Percentiles rank a stretch among this genome's conserved stretches.
Evolutionary conservation across 2,113 vertebrate species (phyloP).

Genomic region (Ancistrus triradiatus): DNA sequence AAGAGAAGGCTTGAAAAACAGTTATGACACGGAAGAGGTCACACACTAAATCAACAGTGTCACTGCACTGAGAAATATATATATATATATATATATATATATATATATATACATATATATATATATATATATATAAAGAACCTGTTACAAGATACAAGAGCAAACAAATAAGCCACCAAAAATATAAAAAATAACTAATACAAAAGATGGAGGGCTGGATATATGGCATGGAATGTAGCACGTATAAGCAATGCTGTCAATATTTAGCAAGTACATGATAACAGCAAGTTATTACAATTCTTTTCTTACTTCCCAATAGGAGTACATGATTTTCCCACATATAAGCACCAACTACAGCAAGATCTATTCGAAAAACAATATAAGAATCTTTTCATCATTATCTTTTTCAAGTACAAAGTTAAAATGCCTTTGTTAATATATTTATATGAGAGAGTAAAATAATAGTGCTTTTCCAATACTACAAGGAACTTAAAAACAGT

Average conservation of each 20-base stretch:
- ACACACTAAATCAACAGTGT: slow-evolving; percentile 80
- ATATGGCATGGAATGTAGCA: slow-evolving; percentile 82
- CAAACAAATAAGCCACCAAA: slow-evolving; percentile 80
- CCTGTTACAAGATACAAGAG: too few relatives aligned
- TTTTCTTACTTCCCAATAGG: slow-evolving; percentile 76
- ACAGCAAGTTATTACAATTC: slow-evolving; percentile 78
- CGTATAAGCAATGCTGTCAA: slow-evolving; percentile 67
- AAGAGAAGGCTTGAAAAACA: slow-evolving; percentile 77
- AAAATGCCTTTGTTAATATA: slow-evolving; percentile 93
- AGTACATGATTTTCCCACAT: slow-evolving; percentile 86
- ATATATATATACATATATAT: slow-evolving; percentile 1
- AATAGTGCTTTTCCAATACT: slow-evolving; percentile 88
- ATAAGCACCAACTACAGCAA: slow-evolving; percentile 97
- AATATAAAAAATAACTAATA: slow-evolving; percentile 64
- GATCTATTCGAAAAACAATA: slow-evolving; percentile 97
- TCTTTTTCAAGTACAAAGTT: slow-evolving; percentile 99
- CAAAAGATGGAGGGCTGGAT: slow-evolving; percentile 51
- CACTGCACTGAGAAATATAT: slow-evolving; percentile 51
- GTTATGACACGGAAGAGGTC: slow-evolving; percentile 86
- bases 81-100: neutral
- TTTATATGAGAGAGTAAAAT: slow-evolving; percentile 96
- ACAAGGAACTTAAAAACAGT: slow-evolving; percentile 90
- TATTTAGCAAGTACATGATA: slow-evolving; percentile 78
- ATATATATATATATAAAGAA: slow-evolving; percentile 7
- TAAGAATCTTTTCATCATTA: slow-evolving; percentile 79